Percentiles rank a stretch among this genome's conserved stretches.
phyloP scores from a whole-genome alignment of 2,888 invertebrate species.

The Chrysolina americana region DNA sequence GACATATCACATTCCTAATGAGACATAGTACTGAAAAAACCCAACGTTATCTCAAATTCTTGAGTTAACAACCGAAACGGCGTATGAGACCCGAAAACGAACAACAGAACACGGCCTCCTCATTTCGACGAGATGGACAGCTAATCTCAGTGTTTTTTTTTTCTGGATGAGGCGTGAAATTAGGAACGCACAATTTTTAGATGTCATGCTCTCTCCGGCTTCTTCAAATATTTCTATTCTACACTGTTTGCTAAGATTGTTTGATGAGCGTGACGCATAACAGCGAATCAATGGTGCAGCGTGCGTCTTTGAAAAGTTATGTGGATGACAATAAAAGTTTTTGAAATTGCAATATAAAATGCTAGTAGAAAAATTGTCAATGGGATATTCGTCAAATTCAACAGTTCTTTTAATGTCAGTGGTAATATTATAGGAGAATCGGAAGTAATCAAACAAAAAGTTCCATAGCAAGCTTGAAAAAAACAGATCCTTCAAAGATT shows the following conservation, averaged over 20 bases:
- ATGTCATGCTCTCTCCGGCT: slow-evolving; percentile 44
- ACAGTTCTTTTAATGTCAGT: too few relatives aligned
- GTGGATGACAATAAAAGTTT: too few relatives aligned
- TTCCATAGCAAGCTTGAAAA: too few relatives aligned
- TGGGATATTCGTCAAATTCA: too few relatives aligned
- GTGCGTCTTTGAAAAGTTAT: background rate
- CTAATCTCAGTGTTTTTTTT: slow-evolving; percentile 55
- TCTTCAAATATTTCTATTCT: slow-evolving; percentile 19
- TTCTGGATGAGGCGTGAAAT: slow-evolving; percentile 60
- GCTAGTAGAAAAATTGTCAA: too few relatives aligned
- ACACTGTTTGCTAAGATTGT: slow-evolving; percentile 35
- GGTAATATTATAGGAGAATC: too few relatives aligned
- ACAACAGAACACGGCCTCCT: slow-evolving; percentile 33
- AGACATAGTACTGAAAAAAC: slow-evolving; percentile 27
- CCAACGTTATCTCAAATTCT: slow-evolving; percentile 26
- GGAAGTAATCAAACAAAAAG: too few relatives aligned
- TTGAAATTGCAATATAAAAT: too few relatives aligned
- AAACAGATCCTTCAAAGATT: too few relatives aligned
- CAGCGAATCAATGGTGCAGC: background rate
- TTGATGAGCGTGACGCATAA: background rate
- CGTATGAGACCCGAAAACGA: slow-evolving; percentile 18
- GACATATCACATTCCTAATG: slow-evolving; percentile 37
- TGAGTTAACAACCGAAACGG: slow-evolving; percentile 34
- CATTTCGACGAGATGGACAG: slow-evolving; percentile 50
- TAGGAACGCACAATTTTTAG: slow-evolving; percentile 53